phyloP scores from a whole-genome alignment of 2,113 vertebrate species.

The Nansenia antarctica region DNA sequence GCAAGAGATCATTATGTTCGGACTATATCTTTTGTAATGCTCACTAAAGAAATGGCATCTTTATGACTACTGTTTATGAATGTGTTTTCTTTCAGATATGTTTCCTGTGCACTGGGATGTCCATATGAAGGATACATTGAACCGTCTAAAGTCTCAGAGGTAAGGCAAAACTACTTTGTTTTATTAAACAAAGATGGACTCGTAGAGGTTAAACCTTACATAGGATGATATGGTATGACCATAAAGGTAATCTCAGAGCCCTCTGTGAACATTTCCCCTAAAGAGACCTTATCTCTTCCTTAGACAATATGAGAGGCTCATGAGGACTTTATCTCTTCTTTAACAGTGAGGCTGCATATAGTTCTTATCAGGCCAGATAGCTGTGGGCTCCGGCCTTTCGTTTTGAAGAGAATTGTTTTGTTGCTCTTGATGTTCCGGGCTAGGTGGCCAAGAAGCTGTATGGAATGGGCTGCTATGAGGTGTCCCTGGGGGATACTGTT shows the following conservation, averaged over 20 bases:
- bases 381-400: conserved; percentile 21
- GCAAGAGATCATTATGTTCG: not conserved
- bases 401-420: conserved; percentile 38
- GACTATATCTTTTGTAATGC: not conserved
- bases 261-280: not conserved
- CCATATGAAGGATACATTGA: conserved; percentile 85
- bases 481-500: conserved; percentile 91
- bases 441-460: conserved; percentile 91
- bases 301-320: not conserved
- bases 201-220: too few relatives aligned
- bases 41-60: not conserved
- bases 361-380: not conserved
- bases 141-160: conserved; percentile 87
- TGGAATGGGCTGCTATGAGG: conserved; percentile 91
- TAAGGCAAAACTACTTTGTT: conserved; percentile 58
- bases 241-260: not conserved
- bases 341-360: not conserved
- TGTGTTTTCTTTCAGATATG: conserved; percentile 77
- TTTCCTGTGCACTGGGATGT: conserved; percentile 91
- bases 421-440: conserved; percentile 11
- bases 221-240: too few relatives aligned
- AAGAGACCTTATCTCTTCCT: not conserved
- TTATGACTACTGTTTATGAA: not conserved
- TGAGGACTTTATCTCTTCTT: not conserved
- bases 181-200: too few relatives aligned